Percentiles rank a stretch among this genome's conserved stretches.
phyloP scores from a whole-genome alignment of 2,888 invertebrate genomes.

The Idaea biselata region DNA sequence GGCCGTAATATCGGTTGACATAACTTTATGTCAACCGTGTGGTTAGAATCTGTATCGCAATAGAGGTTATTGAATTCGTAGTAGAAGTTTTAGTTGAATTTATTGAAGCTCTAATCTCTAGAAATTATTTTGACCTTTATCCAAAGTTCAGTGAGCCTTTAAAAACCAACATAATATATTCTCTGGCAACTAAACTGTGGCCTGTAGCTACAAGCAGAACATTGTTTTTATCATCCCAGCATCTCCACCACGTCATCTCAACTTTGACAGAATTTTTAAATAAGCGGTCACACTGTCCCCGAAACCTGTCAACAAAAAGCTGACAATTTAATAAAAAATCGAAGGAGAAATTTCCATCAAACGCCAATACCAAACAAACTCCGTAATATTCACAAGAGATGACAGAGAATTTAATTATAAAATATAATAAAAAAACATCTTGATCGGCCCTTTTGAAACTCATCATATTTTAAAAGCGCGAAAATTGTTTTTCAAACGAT shows the following conservation, averaged over 20 bases:
- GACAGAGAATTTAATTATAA: conserved; percentile 79
- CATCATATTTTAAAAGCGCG: conserved; percentile 32
- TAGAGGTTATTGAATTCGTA: too few relatives aligned
- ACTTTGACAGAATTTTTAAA: conserved; percentile 1
- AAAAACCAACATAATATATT: too few relatives aligned
- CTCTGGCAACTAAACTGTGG: too few relatives aligned
- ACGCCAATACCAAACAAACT: conserved; percentile 73
- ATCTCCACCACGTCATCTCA: background rate
- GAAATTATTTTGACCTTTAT: too few relatives aligned
- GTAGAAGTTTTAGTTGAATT: too few relatives aligned
- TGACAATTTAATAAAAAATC: conserved; percentile 56
- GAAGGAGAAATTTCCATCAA: conserved; percentile 59
- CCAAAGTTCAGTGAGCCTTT: too few relatives aligned
- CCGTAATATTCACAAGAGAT: conserved; percentile 65
- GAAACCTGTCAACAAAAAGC: conserved; percentile 10
- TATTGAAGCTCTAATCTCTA: too few relatives aligned
- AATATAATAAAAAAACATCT: conserved; percentile 75
- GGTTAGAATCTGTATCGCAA: too few relatives aligned
- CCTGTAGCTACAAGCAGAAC: background rate
- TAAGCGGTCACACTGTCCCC: conserved; percentile 9
- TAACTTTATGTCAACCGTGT: too few relatives aligned
- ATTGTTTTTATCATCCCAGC: background rate
- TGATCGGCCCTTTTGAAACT: conserved; percentile 68
- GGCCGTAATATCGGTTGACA: too few relatives aligned
- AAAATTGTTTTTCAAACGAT: conserved; percentile 42